Base-by-base conservation (phyloP, 2,113 vertebrate genomes). In the Halcyon senegalensis region DNA sequence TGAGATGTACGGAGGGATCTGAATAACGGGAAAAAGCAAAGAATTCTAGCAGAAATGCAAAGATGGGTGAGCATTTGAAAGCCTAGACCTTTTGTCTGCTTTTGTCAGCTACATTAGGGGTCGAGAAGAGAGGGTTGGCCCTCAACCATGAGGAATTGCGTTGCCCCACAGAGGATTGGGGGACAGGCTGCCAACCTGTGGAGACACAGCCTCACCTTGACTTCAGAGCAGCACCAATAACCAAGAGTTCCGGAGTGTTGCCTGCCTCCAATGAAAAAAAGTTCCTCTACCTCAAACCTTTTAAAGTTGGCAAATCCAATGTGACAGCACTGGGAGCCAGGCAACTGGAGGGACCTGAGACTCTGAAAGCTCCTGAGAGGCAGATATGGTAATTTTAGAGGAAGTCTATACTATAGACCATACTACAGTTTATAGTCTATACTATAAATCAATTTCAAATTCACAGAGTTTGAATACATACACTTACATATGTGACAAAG, bases 301-400 rank as follows among this genome's bases (percentile, higher is more conserved):
- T 87, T 58, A 17, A 84, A 25, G 28, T 10, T 9, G 3, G 18
- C 9, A 79, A 91, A 94, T 53, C 16, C 50, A 41, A 27, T 6
- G 10, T 51, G 73, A 77, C 17, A 77, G 48, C 25, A 25, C 55
- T 43, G 46, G 62, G 33, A 78, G 55, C 78, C 83, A 90, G 58
- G 33, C 46, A 83, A 13, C 5, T 33, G 23, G 21, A 82, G 31
- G 9, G 18, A 60, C 16, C 4, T 0, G 0, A 69, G 33, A 7
- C 55, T 72, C 69, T 75, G 39, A 87, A 87, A 70, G 35, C 33
- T 76, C 55, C 24, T 13, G 24, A 43, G 39, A 80, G 23, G 64
- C 5, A 79, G 60, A 79, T 23, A 6, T 0, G 1, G 7, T 41
- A 7, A 68, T 79, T 70, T 80, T 43, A 83, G 35, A 85, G 9